These are phyloP conservation scores for Charina bottae DNA, from an alignment of 2,113 vertebrate species.

Conservation along the genomic window DNA sequence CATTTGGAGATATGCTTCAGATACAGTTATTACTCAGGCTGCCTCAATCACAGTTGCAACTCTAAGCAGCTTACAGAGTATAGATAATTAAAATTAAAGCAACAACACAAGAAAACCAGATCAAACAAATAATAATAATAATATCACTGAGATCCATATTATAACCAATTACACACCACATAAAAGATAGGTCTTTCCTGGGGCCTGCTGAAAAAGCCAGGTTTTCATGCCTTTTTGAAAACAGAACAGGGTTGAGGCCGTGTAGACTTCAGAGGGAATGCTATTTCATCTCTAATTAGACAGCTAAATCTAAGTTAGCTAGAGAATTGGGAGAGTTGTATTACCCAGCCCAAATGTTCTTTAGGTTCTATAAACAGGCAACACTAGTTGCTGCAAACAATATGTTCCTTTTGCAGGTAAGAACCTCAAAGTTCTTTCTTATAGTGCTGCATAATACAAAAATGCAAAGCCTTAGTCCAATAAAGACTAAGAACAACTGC, in stretches of 20 bases:
- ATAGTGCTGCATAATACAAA: not conserved
- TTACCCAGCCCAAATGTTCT: not conserved
- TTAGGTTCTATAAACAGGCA: not conserved
- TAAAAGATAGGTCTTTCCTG: not conserved
- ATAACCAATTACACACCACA: not conserved
- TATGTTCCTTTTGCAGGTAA: not conserved
- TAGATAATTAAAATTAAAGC: not conserved
- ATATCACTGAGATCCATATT: not conserved
- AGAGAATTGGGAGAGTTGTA: not conserved
- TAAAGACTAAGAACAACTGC: not conserved
- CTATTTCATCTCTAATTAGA: not conserved
- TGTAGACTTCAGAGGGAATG: not conserved
- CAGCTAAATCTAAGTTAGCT: not conserved
- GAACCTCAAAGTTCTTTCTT: not conserved
- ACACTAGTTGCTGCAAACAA: not conserved
- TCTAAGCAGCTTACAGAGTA: not conserved
- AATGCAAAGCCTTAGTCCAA: not conserved
- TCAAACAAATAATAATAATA: slow-evolving; percentile 1
- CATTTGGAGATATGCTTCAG: not conserved
- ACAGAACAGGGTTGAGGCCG: not conserved
- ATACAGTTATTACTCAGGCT: not conserved
- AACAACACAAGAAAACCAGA: not conserved
- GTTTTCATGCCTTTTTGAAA: not conserved
- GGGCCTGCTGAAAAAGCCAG: not conserved
- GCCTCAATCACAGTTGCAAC: not conserved